Percentiles rank a stretch among this genome's conserved stretches.
Evolutionary conservation across 2,888 invertebrate species (phyloP).

Genomic region (Sarcophaga subvicina): DNA sequence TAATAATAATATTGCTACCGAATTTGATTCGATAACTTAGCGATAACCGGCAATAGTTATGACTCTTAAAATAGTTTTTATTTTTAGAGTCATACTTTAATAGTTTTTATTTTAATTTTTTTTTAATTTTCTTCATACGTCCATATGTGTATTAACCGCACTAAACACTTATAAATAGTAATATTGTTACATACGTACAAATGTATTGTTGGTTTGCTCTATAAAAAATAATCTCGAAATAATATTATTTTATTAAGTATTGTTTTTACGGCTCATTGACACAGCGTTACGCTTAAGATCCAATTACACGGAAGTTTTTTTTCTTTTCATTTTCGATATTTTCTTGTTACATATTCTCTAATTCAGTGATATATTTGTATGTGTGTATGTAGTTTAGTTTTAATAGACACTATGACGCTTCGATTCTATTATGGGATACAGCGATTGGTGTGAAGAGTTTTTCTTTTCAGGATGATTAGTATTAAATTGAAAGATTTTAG

Average conservation of each 20-base stretch:
- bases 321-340: constrained; percentile 31
- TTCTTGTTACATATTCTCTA: neutral
- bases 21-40: too few species aligned
- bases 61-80: neutral
- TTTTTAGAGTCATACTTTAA: neutral
- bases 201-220: neutral
- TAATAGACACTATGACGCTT: constrained; percentile 59
- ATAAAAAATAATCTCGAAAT: constrained; percentile 34
- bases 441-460: constrained; percentile 42
- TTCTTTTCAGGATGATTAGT: constrained; percentile 42
- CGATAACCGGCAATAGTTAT: neutral
- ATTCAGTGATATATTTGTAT: neutral
- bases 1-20: neutral
- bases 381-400: constrained; percentile 13
- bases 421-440: constrained; percentile 26
- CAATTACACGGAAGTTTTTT: constrained; percentile 72
- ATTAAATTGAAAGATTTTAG: constrained; percentile 33
- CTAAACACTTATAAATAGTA: neutral
- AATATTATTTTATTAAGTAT: constrained; percentile 39
- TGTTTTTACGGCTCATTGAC: constrained; percentile 66
- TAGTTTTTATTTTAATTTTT: neutral
- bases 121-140: neutral
- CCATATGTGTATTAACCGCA: neutral
- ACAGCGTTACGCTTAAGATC: constrained; percentile 69
- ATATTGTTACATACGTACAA: neutral